Conservation (phyloP, 2,888 invertebrate species). For the Platycnemis pennipes region DNA sequence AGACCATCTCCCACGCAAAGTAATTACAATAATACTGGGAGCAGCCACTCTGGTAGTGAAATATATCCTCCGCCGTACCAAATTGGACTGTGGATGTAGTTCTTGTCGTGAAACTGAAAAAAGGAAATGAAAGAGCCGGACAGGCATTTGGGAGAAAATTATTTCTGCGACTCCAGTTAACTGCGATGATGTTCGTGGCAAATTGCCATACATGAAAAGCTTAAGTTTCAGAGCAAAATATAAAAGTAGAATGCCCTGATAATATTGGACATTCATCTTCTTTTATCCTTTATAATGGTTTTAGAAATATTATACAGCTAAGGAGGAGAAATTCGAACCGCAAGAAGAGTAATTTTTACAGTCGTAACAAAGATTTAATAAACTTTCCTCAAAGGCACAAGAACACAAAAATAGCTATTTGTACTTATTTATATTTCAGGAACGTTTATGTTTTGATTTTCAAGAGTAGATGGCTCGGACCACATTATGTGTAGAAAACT, state of each 20-base stretch:
- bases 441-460: conserved; percentile 66
- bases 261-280: neutral
- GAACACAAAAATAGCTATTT: conserved; percentile 67
- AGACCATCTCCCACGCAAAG: conserved; percentile 7
- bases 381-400: conserved; percentile 67
- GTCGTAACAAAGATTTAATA: conserved; percentile 63
- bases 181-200: neutral
- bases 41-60: neutral
- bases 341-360: conserved; percentile 47
- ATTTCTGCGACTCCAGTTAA: neutral
- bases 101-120: neutral
- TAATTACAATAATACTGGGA: neutral
- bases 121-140: neutral
- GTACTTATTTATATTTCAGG: conserved; percentile 67
- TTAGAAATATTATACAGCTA: conserved; percentile 33
- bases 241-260: conserved; percentile 22
- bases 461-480: conserved; percentile 65
- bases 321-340: conserved; percentile 58
- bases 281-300: conserved; percentile 24
- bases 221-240: conserved; percentile 46
- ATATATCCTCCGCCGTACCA: neutral
- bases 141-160: neutral
- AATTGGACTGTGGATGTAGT: neutral
- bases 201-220: conserved; percentile 29
- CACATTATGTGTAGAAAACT: conserved; percentile 62